These are phyloP conservation scores for Drosophila elegans DNA, from an alignment of 1,140 invertebrate species.

Conservation along the genomic window DNA sequence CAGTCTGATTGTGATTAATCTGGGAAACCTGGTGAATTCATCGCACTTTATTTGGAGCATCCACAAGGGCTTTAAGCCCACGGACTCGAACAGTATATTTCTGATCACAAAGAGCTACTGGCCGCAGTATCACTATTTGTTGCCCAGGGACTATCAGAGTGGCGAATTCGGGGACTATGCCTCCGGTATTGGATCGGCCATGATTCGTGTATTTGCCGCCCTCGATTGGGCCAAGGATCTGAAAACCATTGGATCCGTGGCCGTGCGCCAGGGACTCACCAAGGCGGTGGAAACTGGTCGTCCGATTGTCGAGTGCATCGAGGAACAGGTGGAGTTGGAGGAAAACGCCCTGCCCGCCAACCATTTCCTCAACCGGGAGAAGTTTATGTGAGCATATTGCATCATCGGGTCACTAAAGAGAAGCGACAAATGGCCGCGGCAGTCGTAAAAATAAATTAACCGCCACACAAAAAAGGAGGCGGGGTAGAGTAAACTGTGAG, in stretches of 20 bases:
- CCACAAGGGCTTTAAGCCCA: slow-evolving; percentile 89
- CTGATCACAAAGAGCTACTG: slow-evolving; percentile 90
- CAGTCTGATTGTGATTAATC: slow-evolving; percentile 87
- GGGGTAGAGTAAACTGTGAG: slow-evolving; percentile 30
- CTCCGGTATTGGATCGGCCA: slow-evolving; percentile 86
- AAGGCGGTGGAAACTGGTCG: slow-evolving; percentile 85
- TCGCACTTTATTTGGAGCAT: slow-evolving; percentile 90
- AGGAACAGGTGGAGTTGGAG: slow-evolving; percentile 82
- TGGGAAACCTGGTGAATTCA: slow-evolving; percentile 90
- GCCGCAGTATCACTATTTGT: slow-evolving; percentile 91
- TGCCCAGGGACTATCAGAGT: slow-evolving; percentile 91
- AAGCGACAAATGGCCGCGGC: slow-evolving; percentile 42
- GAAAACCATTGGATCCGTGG: slow-evolving; percentile 87
- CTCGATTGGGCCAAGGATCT: slow-evolving; percentile 87
- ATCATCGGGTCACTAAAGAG: slow-evolving; percentile 27
- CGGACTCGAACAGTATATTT: slow-evolving; percentile 90
- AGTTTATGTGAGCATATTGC: slow-evolving; percentile 74
- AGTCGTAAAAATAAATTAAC: slow-evolving; percentile 54
- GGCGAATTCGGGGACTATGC: slow-evolving; percentile 91
- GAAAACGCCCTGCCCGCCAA: slow-evolving; percentile 84
- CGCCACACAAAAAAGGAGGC: slow-evolving; percentile 1
- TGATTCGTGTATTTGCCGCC: slow-evolving; percentile 89
- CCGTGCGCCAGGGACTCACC: slow-evolving; percentile 87
- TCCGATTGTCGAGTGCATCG: slow-evolving; percentile 86
- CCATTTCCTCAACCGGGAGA: slow-evolving; percentile 86